phyloP scores from a whole-genome alignment of 2,888 invertebrate species.

The Lepidocyrtinus sp. region DNA sequence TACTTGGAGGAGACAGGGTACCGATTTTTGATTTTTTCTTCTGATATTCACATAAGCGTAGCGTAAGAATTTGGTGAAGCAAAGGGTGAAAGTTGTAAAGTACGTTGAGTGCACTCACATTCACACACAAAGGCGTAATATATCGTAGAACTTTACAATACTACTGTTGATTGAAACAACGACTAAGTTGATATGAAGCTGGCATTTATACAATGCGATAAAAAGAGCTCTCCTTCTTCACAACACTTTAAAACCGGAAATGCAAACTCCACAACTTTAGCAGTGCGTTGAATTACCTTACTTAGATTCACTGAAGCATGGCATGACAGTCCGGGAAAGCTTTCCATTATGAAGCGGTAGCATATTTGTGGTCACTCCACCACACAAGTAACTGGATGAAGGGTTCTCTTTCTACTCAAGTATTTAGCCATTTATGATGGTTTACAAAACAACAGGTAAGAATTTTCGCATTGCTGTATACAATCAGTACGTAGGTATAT shows the following conservation, averaged over 20 bases:
- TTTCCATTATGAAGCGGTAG: not conserved
- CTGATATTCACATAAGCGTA: constrained; percentile 12
- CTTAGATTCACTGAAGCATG: not conserved
- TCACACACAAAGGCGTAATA: not conserved
- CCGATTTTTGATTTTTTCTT: not conserved
- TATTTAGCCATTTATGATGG: not conserved
- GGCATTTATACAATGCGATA: not conserved
- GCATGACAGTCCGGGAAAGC: not conserved
- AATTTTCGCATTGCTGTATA: not conserved
- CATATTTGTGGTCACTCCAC: not conserved
- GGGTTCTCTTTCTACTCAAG: constrained; percentile 4
- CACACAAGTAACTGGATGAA: not conserved
- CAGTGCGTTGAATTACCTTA: not conserved
- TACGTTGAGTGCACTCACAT: not conserved
- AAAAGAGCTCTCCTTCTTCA: not conserved
- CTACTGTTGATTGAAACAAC: too few relatives aligned
- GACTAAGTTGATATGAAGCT: constrained; percentile 1
- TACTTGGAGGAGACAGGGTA: not conserved
- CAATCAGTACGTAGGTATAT: not conserved
- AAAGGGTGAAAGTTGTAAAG: not conserved
- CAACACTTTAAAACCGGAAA: not conserved
- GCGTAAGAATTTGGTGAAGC: not conserved
- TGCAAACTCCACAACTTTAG: not conserved
- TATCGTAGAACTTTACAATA: not conserved
- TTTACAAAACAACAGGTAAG: constrained; percentile 9